These are phyloP conservation scores for Mercenaria mercenaria DNA, from an alignment of 1,140 invertebrate genomes.

Conservation along the genomic window DNA sequence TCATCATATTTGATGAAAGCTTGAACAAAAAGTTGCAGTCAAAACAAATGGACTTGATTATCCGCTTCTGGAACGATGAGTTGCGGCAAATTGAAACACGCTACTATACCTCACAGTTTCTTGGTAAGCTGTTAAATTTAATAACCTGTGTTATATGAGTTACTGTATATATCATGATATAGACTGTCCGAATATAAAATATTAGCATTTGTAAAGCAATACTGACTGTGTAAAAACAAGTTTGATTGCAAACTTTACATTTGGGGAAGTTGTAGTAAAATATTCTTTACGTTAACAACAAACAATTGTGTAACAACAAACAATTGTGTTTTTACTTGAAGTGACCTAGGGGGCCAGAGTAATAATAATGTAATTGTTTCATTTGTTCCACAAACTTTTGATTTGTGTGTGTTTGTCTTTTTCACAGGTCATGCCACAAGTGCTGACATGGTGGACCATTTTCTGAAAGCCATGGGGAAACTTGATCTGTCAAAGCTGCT, in stretches of 20 bases:
- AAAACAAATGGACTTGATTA: neutral
- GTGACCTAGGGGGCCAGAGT: too few species aligned
- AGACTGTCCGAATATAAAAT: too few species aligned
- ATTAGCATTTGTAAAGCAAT: constrained; percentile 43
- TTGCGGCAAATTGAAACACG: neutral
- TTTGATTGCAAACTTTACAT: constrained; percentile 64
- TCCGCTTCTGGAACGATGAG: neutral
- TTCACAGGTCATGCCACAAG: neutral
- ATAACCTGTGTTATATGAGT: neutral
- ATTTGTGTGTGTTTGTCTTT: neutral
- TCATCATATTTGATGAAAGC: too few species aligned
- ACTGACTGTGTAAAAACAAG: neutral
- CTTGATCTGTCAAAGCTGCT: constrained; percentile 12
- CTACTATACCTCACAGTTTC: neutral
- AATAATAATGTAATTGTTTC: too few species aligned
- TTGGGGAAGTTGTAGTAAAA: constrained; percentile 61
- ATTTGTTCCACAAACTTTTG: constrained; percentile 3
- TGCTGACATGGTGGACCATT: neutral
- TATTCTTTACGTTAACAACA: too few species aligned
- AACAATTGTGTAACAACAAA: too few species aligned
- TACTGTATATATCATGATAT: neutral
- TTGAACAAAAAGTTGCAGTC: neutral
- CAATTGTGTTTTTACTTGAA: too few species aligned
- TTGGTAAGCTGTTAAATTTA: neutral
- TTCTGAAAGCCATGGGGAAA: neutral